A percentile compares a stretch with the other conserved stretches of the same genome.
These are phyloP conservation scores for Philotrypesis tridentata DNA, from an alignment of 1,140 invertebrate genomes.

Conservation along the genomic window DNA sequence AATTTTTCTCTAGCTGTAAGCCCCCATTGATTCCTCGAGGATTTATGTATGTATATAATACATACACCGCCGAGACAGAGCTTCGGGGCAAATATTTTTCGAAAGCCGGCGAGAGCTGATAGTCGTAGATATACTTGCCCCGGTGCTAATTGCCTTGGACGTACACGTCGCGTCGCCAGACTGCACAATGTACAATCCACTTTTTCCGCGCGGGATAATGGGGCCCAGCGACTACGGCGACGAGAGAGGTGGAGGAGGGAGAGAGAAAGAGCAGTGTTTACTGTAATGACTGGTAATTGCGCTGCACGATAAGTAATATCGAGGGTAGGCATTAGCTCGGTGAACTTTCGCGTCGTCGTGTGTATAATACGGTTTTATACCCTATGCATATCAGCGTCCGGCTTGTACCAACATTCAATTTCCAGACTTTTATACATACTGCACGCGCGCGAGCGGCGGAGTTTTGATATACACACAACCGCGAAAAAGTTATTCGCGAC, in stretches of 20 bases:
- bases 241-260: too few relatives aligned
- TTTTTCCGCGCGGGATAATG: not conserved
- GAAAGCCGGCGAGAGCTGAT: not conserved
- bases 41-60: too few relatives aligned
- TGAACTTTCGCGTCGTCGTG: constrained; percentile 18
- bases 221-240: too few relatives aligned
- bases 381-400: not conserved
- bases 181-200: not conserved
- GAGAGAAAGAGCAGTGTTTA: not conserved
- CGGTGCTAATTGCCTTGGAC: not conserved
- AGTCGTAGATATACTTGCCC: not conserved
- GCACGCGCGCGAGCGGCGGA: not conserved
- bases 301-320: constrained; percentile 31
- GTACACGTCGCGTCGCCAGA: too few relatives aligned
- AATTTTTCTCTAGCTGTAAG: constrained; percentile 39
- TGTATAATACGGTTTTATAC: not conserved
- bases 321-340: constrained; percentile 11
- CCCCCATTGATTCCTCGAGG: not conserved
- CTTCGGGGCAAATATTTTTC: constrained; percentile 1
- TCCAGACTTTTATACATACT: too few relatives aligned
- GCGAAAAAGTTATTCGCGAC: not conserved
- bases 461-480: not conserved
- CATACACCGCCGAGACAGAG: not conserved
- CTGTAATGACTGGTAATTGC: constrained; percentile 26
- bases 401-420: not conserved